These are phyloP conservation scores for Neopipo cinnamomea DNA, from an alignment of 2,113 vertebrate species.

Conservation along the genomic window DNA sequence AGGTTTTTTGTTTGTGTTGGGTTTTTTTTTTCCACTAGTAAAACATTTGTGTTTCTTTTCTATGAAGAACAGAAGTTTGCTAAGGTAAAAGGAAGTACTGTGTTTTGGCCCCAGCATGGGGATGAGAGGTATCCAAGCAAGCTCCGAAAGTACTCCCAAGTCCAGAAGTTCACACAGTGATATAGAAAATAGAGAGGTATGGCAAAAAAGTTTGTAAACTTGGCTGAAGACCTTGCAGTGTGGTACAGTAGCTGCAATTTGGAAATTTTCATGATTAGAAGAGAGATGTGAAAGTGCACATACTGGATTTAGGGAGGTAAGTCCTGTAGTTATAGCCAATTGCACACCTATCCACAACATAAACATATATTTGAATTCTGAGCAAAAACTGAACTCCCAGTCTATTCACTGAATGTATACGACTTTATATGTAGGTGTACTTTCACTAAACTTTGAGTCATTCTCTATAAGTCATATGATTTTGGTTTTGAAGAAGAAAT, in stretches of 20 bases:
- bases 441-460: neutral
- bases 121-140: neutral
- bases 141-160: neutral
- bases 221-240: neutral
- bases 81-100: neutral
- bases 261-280: neutral
- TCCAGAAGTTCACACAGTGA: neutral
- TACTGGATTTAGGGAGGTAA: neutral
- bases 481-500: neutral
- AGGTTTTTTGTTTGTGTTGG: neutral
- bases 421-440: neutral
- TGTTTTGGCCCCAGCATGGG: neutral
- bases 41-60: neutral
- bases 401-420: neutral
- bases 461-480: neutral
- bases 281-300: neutral
- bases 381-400: neutral
- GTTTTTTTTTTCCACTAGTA: neutral
- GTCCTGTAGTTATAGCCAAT: neutral
- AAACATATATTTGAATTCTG: neutral
- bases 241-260: neutral
- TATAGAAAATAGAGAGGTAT: neutral
- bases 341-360: neutral
- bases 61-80: neutral
- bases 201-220: neutral